Conservation (phyloP, 2,888 invertebrate genomes). For the Platycheirus rosarum region DNA sequence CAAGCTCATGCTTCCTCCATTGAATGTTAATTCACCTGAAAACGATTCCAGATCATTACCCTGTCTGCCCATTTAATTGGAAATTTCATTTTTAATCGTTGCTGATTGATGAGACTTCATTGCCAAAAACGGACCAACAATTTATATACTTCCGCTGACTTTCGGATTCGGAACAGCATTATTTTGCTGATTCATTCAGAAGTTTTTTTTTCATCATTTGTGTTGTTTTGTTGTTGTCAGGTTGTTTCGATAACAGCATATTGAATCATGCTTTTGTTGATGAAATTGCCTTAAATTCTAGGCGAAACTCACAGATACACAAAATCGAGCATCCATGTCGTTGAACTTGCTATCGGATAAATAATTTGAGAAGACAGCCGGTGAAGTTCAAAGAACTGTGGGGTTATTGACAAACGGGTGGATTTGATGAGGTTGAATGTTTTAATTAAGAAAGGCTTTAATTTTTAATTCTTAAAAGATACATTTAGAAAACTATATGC, state of each 20-base stretch:
- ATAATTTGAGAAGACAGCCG: not conserved
- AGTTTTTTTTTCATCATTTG: not conserved
- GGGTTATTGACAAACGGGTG: not conserved
- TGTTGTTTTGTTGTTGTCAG: not conserved
- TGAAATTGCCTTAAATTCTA: constrained; percentile 4
- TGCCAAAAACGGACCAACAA: constrained; percentile 50
- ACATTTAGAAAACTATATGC: too few species aligned
- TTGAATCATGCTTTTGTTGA: not conserved
- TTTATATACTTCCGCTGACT: constrained; percentile 27
- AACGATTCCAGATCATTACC: constrained; percentile 70
- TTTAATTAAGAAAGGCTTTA: too few species aligned
- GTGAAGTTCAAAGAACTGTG: not conserved
- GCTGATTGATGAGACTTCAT: constrained; percentile 66
- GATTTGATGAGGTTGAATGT: not conserved
- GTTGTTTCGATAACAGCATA: constrained; percentile 8
- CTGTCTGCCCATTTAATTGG: constrained; percentile 69
- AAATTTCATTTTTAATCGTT: constrained; percentile 72
- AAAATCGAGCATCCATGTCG: not conserved
- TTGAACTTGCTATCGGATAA: not conserved
- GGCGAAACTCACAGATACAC: constrained; percentile 2
- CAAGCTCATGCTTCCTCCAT: not conserved
- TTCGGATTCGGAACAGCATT: not conserved
- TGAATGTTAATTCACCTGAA: constrained; percentile 70
- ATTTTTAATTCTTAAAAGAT: too few species aligned
- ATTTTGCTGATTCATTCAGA: constrained; percentile 18